These are phyloP conservation scores for Antitype chi DNA, from an alignment of 2,888 invertebrate species.

Conservation along the genomic window DNA sequence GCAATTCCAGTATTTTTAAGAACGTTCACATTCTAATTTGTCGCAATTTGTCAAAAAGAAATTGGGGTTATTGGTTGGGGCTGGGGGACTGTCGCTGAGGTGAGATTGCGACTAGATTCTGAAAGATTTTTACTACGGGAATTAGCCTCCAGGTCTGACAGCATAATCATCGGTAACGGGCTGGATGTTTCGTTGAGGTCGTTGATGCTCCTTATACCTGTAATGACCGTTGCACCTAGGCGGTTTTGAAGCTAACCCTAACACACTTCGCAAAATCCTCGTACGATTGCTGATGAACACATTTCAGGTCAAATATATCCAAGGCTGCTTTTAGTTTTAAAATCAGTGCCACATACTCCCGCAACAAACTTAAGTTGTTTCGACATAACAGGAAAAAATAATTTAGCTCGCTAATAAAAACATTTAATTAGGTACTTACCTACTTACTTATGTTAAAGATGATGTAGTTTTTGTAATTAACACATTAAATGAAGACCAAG, in stretches of 20 bases:
- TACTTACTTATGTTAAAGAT: slow-evolving; percentile 14
- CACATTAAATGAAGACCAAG: slow-evolving; percentile 35
- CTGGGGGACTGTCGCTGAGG: too few species aligned
- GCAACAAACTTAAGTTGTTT: background rate
- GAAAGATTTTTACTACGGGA: too few species aligned
- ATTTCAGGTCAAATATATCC: background rate
- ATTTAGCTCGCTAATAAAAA: background rate
- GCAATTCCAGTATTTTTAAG: too few species aligned
- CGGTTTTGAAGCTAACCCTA: background rate
- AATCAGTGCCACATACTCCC: background rate
- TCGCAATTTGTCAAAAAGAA: too few species aligned
- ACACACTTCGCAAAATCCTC: background rate
- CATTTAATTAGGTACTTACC: slow-evolving; percentile 4
- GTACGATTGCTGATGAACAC: background rate
- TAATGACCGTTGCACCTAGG: background rate
- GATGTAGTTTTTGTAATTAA: slow-evolving; percentile 31
- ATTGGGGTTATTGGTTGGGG: too few species aligned
- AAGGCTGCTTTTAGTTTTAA: background rate
- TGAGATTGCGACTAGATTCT: too few species aligned
- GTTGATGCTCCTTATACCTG: background rate
- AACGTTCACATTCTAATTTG: too few species aligned
- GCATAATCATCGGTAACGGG: background rate
- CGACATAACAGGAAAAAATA: slow-evolving; percentile 11
- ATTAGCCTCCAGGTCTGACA: background rate
- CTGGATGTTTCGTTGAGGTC: background rate